Percentiles rank a stretch among this genome's conserved stretches.
Evolutionary conservation across 2,888 invertebrate genomes (phyloP).

Genomic region (Pristionchus maxplancki): DNA sequence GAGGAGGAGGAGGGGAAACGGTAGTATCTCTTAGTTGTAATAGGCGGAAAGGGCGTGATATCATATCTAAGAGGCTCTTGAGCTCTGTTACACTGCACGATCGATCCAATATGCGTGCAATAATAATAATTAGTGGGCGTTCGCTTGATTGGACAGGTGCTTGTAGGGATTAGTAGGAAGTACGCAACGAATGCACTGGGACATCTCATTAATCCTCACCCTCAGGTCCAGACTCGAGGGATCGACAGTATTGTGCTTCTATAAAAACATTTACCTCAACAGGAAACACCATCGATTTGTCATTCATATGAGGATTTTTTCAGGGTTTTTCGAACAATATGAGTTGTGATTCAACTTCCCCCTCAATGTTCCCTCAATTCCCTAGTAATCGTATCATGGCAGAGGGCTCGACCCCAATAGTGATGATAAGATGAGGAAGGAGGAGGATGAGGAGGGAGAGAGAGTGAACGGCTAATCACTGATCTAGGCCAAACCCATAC

Average conservation of each 20-base stretch:
- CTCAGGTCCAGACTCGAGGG: background rate
- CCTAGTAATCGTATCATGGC: constrained; percentile 41
- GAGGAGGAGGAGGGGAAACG: constrained; percentile 2
- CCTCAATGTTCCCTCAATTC: constrained; percentile 1
- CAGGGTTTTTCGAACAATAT: background rate
- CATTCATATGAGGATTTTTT: background rate
- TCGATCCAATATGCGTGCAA: background rate
- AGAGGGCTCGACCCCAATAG: constrained; percentile 32
- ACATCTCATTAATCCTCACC: background rate
- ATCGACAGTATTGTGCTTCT: no score
- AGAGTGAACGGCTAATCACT: background rate
- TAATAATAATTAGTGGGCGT: background rate
- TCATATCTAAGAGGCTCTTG: constrained; percentile 16
- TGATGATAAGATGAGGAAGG: constrained; percentile 12
- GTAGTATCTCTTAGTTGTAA: constrained; percentile 32
- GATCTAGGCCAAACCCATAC: constrained; percentile 42
- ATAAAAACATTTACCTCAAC: background rate
- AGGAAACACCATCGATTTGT: background rate
- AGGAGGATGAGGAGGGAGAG: background rate
- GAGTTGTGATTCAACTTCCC: background rate
- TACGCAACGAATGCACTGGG: background rate
- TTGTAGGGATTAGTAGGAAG: background rate
- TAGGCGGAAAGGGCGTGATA: constrained; percentile 28
- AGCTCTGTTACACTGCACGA: background rate
- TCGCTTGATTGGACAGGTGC: background rate